Conservation (phyloP, 2,888 invertebrate species). For the Cryptosula pallasiana region DNA sequence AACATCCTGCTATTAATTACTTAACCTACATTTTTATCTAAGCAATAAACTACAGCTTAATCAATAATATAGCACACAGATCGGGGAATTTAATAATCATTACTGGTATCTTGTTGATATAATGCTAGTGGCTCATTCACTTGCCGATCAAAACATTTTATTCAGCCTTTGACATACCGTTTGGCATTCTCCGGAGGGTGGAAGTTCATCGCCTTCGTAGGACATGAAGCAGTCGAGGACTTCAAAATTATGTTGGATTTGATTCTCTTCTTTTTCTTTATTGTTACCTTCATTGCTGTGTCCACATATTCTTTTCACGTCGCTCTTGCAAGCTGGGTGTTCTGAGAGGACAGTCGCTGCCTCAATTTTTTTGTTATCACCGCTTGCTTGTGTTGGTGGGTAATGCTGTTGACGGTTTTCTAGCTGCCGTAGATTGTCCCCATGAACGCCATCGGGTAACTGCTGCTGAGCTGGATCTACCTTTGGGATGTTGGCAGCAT, state of each 20-base stretch:
- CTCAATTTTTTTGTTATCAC: background rate
- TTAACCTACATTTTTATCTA: too few species aligned
- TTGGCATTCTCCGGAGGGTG: background rate
- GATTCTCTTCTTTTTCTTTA: conserved; percentile 2
- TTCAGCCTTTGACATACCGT: too few species aligned
- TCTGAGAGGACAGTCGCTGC: background rate
- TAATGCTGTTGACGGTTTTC: background rate
- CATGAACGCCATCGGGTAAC: background rate
- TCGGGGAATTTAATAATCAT: too few species aligned
- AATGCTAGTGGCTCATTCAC: too few species aligned
- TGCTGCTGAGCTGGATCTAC: too few species aligned
- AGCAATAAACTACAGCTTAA: too few species aligned
- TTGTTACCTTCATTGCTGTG: background rate
- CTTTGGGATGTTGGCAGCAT: too few species aligned
- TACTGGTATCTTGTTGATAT: too few species aligned
- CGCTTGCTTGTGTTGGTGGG: background rate
- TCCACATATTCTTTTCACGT: conserved; percentile 15
- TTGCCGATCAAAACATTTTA: too few species aligned
- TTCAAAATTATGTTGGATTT: conserved; percentile 19
- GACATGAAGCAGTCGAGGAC: conserved; percentile 21
- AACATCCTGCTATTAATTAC: too few species aligned
- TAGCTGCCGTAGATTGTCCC: background rate
- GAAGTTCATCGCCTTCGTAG: conserved; percentile 11
- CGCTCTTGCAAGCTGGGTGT: conserved; percentile 1
- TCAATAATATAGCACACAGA: too few species aligned